Evolutionary conservation across 2,113 vertebrate genomes (phyloP).

Genomic region (Ameiurus melas): DNA sequence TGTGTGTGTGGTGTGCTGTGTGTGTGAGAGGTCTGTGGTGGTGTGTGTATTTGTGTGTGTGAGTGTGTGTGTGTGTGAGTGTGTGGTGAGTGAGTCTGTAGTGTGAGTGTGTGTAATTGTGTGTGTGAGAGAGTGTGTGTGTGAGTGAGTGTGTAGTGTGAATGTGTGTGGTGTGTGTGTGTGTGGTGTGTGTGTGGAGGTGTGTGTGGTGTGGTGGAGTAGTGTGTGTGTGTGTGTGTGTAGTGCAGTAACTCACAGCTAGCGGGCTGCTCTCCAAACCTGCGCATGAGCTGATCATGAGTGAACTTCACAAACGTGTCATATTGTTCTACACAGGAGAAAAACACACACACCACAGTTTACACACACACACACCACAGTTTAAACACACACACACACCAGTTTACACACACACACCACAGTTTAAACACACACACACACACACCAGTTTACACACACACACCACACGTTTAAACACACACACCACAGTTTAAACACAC

Average conservation of each 20-base stretch:
- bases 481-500: neutral
- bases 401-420: neutral
- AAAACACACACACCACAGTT: too few relatives aligned
- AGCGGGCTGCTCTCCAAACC: conserved; percentile 98
- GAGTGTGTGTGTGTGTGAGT: too few relatives aligned
- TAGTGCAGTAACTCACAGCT: conserved; percentile 87
- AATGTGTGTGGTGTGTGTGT: neutral
- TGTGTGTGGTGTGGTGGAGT: too few relatives aligned
- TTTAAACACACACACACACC: neutral
- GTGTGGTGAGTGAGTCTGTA: too few relatives aligned
- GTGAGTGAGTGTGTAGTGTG: too few relatives aligned
- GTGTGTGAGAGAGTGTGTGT: too few relatives aligned
- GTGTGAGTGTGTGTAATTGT: too few relatives aligned
- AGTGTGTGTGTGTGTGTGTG: neutral
- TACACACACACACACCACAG: too few relatives aligned
- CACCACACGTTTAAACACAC: too few relatives aligned
- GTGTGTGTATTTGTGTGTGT: too few relatives aligned
- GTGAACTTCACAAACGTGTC: conserved; percentile 99
- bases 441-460: neutral
- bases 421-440: neutral
- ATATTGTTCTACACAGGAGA: conserved; percentile 86
- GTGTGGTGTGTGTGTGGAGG: neutral
- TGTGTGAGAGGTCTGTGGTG: too few relatives aligned
- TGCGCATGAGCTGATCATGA: conserved; percentile 97
- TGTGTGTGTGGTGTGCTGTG: too few relatives aligned